Evolutionary conservation across 2,797 vertebrate genomes (phyloP).

Genomic region (Gymnocypris eckloni): DNA sequence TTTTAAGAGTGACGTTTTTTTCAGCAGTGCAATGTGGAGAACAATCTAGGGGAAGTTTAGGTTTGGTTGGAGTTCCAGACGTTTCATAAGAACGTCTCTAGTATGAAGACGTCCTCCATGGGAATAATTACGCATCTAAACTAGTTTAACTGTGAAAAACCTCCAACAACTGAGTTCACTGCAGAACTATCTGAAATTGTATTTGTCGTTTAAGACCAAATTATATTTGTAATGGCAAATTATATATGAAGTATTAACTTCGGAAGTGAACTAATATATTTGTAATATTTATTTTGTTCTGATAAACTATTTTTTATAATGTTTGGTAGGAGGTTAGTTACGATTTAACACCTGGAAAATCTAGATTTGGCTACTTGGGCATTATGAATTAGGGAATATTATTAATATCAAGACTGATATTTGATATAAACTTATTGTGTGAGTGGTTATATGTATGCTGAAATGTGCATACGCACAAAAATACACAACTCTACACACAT

Average conservation of each 20-base stretch:
- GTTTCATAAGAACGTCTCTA: neutral
- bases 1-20: neutral
- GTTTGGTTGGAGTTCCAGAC: neutral
- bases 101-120: neutral
- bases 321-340: neutral
- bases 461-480: neutral
- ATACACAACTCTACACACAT: neutral
- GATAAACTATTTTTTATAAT: conserved; percentile 50
- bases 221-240: no score
- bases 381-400: conserved; percentile 7
- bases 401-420: conserved; percentile 12
- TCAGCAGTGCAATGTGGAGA: no score
- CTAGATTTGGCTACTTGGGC: neutral
- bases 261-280: conserved; percentile 61
- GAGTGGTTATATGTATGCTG: neutral
- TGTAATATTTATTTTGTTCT: conserved; percentile 62
- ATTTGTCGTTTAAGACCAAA: conserved; percentile 49
- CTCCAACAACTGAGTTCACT: neutral
- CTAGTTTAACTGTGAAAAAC: conserved; percentile 22
- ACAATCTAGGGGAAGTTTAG: neutral
- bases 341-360: neutral
- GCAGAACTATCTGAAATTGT: conserved; percentile 2
- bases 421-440: conserved; percentile 1
- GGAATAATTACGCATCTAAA: neutral
- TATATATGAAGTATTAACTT: conserved; percentile 26